Percentiles rank a stretch among this genome's conserved stretches.
Evolutionary conservation across 2,888 invertebrate genomes (phyloP).

Genomic region (Strigamia crassipes): DNA sequence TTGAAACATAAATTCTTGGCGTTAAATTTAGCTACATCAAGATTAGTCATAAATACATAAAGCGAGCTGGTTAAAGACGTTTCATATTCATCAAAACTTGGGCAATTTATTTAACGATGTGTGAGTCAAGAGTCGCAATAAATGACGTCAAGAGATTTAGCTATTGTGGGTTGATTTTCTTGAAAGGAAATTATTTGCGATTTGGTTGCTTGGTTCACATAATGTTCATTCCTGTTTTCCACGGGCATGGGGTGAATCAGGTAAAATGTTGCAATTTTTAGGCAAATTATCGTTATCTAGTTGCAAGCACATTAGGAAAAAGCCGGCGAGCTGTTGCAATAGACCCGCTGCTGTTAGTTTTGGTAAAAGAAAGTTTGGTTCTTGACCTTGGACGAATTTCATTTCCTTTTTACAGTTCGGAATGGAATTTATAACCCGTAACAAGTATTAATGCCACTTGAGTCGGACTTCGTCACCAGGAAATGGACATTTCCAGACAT

Average conservation of each 20-base stretch:
- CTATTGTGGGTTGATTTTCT: no score
- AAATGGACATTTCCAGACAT: no score
- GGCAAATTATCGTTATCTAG: no score
- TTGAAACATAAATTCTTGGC: not conserved
- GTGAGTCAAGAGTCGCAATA: no score
- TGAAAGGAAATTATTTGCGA: not conserved
- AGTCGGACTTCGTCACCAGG: no score
- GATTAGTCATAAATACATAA: no score
- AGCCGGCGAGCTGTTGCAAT: not conserved
- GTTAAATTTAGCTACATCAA: no score
- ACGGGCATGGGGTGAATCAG: not conserved
- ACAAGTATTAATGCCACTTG: not conserved
- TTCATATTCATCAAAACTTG: no score
- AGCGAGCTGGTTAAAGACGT: no score
- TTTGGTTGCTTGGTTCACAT: not conserved
- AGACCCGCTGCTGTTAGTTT: not conserved
- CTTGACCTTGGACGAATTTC: not conserved
- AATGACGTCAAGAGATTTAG: no score
- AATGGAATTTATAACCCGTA: not conserved
- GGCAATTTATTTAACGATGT: no score
- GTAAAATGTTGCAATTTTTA: not conserved
- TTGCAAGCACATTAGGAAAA: no score
- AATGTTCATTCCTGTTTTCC: not conserved
- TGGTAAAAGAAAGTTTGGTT: not conserved
- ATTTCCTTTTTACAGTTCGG: not conserved